Conservation (phyloP, 2,113 vertebrate genomes). For the Paramormyrops kingsleyae region DNA sequence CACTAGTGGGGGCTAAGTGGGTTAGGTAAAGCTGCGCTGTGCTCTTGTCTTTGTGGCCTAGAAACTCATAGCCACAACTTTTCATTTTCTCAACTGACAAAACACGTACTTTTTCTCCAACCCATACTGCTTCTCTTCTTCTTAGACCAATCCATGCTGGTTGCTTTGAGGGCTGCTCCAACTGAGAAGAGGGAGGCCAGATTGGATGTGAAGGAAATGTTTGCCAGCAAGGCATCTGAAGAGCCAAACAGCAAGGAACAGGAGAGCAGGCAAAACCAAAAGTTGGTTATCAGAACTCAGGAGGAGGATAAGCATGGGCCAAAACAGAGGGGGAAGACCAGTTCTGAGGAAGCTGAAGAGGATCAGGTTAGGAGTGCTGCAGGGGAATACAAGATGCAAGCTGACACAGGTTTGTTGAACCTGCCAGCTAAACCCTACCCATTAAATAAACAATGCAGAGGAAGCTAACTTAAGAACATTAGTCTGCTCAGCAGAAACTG, state of each 20-base stretch:
- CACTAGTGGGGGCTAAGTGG: not conserved
- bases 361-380: not conserved
- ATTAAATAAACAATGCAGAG: not conserved
- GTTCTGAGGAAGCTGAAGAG: not conserved
- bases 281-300: constrained; percentile 39
- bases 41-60: not conserved
- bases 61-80: not conserved
- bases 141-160: constrained; percentile 58
- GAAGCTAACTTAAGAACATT: not conserved
- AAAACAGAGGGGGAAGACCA: constrained; percentile 22
- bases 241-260: not conserved
- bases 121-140: constrained; percentile 9
- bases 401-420: constrained; percentile 37
- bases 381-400: not conserved
- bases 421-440: not conserved
- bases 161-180: constrained; percentile 34
- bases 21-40: not conserved
- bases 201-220: constrained; percentile 24
- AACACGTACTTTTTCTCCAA: not conserved
- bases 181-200: constrained; percentile 24
- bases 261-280: constrained; percentile 38
- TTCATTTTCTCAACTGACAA: not conserved
- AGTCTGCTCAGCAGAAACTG: not conserved
- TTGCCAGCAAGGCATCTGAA: not conserved
- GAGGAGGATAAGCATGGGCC: constrained; percentile 30